Base-by-base conservation (phyloP, 2,797 vertebrate genomes). In the Halcyon chelicuti region DNA sequence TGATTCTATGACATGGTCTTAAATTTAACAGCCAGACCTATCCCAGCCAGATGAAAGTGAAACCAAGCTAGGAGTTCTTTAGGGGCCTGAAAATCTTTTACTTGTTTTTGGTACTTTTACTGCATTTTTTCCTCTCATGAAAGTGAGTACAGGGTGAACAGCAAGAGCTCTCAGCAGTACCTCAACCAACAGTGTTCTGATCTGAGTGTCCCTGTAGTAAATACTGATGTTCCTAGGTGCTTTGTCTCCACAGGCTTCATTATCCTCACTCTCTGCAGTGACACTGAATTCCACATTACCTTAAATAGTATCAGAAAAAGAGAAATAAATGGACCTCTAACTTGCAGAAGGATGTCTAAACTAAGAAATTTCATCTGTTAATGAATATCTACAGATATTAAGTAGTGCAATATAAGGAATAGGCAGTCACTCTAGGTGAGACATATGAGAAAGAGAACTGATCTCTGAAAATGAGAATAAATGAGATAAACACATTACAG, bases 131-230 rank as follows among this genome's bases (percentile, higher is more conserved):
- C 15, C 15, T 90, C 67, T 92, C 12, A 6, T 26, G 23, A 26
- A 47, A 70, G 44, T 6, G 14, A 76, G 6, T 19, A 70, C 15
- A 76, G 51, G 49, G 35, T 66, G 76, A 83, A 58, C 2, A 79
- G 26, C 7, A 91, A 92, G 39, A 67, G 62, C 14, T 84, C 35
- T 49, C 63, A 92, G 49, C 46, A 70, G 33, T 97, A 98, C 97
- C 97, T 98, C 97, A 35, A 98, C 94, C 49, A 97, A 66, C 54
- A 98, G 22, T 17, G 94, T 72, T 83, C 92, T 97, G 65, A 97
- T 95, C 75, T 98, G 85, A 3, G 98, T 99, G 94, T 99, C 99
- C 9, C 91, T 97, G 28, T 79, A 97, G 39, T 97, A 98, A 83
- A 49, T 68, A 55, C 96, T 94, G 3, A 96, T 98, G 67, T 98